Evolutionary conservation across 1,140 invertebrate genomes (phyloP), one percentile per base, ranked within the genome.

Genomic region (Neomicropteryx cornuta): DNA sequence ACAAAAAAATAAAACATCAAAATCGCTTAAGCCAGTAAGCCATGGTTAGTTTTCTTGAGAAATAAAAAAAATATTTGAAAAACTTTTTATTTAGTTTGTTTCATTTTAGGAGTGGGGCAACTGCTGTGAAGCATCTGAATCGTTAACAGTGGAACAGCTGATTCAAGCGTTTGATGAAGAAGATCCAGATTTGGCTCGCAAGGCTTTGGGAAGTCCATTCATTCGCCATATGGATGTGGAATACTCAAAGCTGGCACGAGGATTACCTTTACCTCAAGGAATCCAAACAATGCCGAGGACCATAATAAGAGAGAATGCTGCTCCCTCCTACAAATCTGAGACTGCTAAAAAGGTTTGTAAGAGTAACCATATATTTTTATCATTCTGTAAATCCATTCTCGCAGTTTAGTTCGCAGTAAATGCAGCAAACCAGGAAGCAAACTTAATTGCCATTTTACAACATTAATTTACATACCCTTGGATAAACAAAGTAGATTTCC

Each of bases 141-240:
- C 89, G n/a, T 76, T 82, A 53, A 89, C 85, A 2, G 61, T 95
- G 31, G 82, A 89, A 59, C 77, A 77, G 56, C 59, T 95, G 4
- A 56, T 96, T 10, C 79, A 87, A 63, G 90, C 83, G 0, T 95
- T 83, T 53, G 91, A 96, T 48, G 84, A 93, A 46, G 87, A 93
- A 51, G 91, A 97, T 59, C 72, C 81, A 1, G 86, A 93, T 33
- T 66, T 72, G 5, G 87, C 85, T 1, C 68, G 73, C 29, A 60
- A 68, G 36, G 86, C 87, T 3, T 64, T 96, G 1, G 79, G 80
- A 32, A 78, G 76, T 52, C 80, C 91, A 2, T 94, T 96, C 55
- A 93, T 97, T 37, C 84, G 87, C 43, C 87, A 90, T 50, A 91
- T 96, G 89, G 92, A 97, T 57, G 84, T 93, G 18, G 91, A 93